Evolutionary conservation across 2,113 vertebrate genomes (phyloP).

Genomic region (Ictalurus furcatus): DNA sequence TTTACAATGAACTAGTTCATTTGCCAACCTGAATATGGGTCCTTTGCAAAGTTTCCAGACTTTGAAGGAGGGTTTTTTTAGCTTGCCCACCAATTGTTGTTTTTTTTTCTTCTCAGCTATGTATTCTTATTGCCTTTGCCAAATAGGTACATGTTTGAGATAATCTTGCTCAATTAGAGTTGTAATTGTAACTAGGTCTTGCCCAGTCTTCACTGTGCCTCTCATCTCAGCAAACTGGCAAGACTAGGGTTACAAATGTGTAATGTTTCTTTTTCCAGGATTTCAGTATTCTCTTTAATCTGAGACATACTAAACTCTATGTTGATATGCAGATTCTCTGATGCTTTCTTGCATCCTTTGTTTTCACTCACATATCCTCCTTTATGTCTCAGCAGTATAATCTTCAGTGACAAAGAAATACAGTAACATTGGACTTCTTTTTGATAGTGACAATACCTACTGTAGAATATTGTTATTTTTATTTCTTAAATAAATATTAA

Average conservation of each 20-base stretch:
- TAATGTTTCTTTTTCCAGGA: background rate
- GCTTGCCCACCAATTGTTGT: background rate
- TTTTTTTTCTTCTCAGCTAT: too few species aligned
- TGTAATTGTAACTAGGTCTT: background rate
- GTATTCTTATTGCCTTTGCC: background rate
- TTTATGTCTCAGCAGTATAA: background rate
- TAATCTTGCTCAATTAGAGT: background rate
- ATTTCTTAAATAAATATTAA: background rate
- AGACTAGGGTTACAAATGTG: background rate
- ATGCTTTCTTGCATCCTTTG: background rate
- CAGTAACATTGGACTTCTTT: background rate
- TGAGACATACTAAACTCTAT: background rate
- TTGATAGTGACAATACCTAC: background rate
- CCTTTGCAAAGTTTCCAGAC: background rate
- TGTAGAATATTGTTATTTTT: background rate
- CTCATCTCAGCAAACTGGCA: background rate
- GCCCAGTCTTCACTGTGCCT: background rate
- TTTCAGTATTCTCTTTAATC: background rate
- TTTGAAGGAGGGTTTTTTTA: background rate
- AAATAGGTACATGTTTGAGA: background rate
- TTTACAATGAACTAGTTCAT: background rate
- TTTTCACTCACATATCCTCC: background rate
- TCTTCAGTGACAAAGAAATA: background rate
- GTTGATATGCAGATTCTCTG: background rate
- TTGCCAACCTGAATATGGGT: background rate